Evolutionary conservation across 2,797 vertebrate species (phyloP).

Genomic region (Huso huso): DNA sequence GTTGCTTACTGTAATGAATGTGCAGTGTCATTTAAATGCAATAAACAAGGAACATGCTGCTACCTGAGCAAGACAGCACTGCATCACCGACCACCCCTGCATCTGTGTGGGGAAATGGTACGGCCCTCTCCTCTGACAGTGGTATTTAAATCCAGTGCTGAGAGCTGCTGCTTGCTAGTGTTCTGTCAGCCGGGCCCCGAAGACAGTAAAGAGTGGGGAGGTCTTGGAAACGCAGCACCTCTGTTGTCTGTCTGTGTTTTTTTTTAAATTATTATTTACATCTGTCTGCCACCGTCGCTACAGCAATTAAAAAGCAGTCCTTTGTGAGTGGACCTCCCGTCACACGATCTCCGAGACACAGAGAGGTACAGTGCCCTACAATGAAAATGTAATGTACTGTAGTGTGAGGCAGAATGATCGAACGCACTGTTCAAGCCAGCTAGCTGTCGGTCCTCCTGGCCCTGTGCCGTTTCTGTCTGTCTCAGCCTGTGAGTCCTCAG

Average conservation of each 20-base stretch:
- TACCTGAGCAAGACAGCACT: constrained; percentile 22
- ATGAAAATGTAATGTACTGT: not conserved
- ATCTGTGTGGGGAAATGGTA: constrained; percentile 47
- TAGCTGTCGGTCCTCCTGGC: no score
- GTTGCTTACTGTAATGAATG: no score
- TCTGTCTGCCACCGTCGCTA: not conserved
- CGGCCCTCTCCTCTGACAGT: constrained; percentile 58
- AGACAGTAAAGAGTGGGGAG: constrained; percentile 36
- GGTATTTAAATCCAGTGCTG: constrained; percentile 63
- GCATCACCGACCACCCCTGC: constrained; percentile 31
- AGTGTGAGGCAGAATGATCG: not conserved
- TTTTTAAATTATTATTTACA: not conserved
- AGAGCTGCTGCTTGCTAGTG: constrained; percentile 52
- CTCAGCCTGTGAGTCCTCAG: no score
- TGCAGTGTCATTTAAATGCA: no score
- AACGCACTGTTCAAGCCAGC: not conserved
- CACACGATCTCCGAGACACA: not conserved
- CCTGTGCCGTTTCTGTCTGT: no score
- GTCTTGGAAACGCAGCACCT: constrained; percentile 26
- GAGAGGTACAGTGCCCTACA: not conserved
- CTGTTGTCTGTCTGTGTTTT: not conserved
- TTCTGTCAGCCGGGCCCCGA: constrained; percentile 58
- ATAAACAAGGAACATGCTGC: no score
- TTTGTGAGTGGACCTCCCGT: not conserved
- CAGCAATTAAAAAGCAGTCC: not conserved